Conservation (phyloP, 2,797 vertebrate genomes). For the Chloroceryle inda region DNA sequence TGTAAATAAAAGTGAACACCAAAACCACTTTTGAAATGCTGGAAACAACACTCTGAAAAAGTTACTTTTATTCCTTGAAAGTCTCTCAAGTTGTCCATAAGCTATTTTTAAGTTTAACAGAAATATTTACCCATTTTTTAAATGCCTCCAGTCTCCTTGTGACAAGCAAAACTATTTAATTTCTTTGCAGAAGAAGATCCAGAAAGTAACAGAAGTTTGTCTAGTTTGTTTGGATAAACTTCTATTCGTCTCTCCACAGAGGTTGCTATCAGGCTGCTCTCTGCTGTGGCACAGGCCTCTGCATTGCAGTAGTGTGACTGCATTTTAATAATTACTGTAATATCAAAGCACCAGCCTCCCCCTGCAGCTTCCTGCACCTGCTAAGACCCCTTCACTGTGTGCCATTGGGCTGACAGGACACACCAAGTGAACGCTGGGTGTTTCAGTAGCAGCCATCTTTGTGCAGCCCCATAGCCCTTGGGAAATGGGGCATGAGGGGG, state of each 20-base stretch:
- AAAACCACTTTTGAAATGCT: not conserved
- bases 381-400: too few relatives aligned
- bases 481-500: not conserved
- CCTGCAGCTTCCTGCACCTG: not conserved
- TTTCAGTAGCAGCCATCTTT: not conserved
- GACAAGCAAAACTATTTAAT: not conserved
- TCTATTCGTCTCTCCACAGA: not conserved
- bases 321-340: not conserved
- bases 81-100: not conserved
- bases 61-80: not conserved
- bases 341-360: not conserved
- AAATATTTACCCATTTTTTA: not conserved
- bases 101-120: not conserved
- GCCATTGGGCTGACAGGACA: not conserved
- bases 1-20: not conserved
- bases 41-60: not conserved
- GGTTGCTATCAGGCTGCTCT: not conserved
- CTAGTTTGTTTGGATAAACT: not conserved
- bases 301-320: accelerated
- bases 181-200: not conserved
- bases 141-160: not conserved
- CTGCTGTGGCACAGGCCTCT: not conserved
- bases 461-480: accelerated
- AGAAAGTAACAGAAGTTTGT: not conserved
- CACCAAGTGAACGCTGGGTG: accelerated